Base-by-base conservation (phyloP, 2,888 invertebrate genomes). In the Apamea anceps region DNA sequence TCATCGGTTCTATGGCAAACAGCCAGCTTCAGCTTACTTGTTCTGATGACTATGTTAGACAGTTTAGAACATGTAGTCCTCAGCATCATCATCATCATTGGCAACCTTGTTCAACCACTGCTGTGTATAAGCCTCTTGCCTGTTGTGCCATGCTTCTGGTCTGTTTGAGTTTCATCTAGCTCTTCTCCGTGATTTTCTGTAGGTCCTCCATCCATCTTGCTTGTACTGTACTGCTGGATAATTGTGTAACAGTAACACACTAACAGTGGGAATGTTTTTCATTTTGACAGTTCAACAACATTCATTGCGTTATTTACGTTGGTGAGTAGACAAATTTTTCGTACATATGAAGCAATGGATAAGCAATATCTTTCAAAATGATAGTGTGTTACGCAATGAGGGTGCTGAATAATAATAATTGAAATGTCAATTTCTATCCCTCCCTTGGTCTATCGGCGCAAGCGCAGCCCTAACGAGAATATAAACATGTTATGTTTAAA, bases 401-500 rank as follows among this genome's bases (percentile, higher is more conserved):
- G 42, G 42, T 42, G 37, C 37, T 37, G 37, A 63, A 63, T 18
- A 18, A 62, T 62, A 62, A 28, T n/a, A 28, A 62, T 28, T 8
- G 8, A 63, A 10, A 63, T 54, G 25, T 57, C 25, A 57, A 42
- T 28, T 54, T 42, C 1, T 32, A 25, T 18, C 21, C 18, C 28
- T 13, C 7, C 18, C 15, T 32, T n/a, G 13, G 8, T 13, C 2
- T 42, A 32, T 45, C 15, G 37, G 51, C 10, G 45, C 65, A 13
- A 25, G n/a, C 79, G 57, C 81, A 83, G 42, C 72, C 75, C 79
- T 75, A 78, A 42, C 25, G n/a, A 32, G 15, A 65, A 67, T 73
- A 62, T 45, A 84, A 79, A 67, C 62, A 85, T 67, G 25, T 63
- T 32, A n/a, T 54, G 71, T 79, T 71, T 81, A 75, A 87, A 67